Conservation (phyloP, 2,113 vertebrate genomes). For the Nothoprocta pentlandii region DNA sequence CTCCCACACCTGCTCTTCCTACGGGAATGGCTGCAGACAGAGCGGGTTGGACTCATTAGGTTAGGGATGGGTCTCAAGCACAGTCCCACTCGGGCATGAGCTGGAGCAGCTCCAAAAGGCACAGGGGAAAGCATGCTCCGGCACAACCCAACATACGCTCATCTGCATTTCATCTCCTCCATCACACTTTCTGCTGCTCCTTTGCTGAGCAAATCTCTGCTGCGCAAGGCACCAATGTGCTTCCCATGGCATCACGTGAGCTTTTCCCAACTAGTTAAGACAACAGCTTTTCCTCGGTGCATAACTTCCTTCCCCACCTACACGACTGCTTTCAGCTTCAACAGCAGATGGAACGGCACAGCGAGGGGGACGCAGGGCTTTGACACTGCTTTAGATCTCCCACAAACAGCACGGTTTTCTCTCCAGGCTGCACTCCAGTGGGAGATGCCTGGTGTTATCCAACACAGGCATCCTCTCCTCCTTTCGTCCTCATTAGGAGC, state of each 20-base stretch:
- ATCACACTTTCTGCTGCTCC: not conserved
- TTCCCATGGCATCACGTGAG: not conserved
- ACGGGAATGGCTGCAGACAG: not conserved
- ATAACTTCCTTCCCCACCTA: not conserved
- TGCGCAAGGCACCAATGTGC: too few relatives aligned
- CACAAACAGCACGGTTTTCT: not conserved
- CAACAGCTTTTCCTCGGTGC: not conserved
- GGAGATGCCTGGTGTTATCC: not conserved
- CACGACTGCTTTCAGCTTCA: not conserved
- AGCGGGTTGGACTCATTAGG: not conserved
- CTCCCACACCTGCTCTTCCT: not conserved
- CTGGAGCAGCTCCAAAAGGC: not conserved
- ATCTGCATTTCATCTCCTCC: not conserved
- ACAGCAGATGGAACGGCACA: not conserved
- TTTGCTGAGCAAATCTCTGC: not conserved
- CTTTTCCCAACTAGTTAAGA: not conserved
- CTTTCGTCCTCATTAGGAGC: slow-evolving; percentile 1
- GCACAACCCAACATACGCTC: not conserved
- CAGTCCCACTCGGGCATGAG: fast-evolving
- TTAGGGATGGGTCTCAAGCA: not conserved
- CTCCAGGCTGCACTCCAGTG: not conserved
- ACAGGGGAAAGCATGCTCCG: not conserved
- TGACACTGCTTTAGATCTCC: slow-evolving; percentile 14
- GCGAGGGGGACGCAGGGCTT: not conserved
- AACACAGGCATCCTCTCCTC: not conserved